phyloP scores from a whole-genome alignment of 2,888 invertebrate species.

The Rotaria macrura region DNA sequence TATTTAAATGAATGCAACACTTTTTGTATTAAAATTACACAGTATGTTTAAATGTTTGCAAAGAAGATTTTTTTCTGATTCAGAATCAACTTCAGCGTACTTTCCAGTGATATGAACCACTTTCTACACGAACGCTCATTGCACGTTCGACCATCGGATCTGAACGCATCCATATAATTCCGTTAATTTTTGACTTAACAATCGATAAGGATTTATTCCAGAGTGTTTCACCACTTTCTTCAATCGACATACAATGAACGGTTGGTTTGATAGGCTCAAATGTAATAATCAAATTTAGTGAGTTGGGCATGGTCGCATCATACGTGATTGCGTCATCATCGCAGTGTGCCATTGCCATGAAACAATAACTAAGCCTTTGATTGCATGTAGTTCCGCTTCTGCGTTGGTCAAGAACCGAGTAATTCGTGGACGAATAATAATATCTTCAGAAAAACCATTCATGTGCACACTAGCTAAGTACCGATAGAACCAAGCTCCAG shows the following conservation, averaged over 20 bases:
- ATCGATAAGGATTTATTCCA: neutral
- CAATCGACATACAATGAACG: neutral
- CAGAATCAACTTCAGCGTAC: neutral
- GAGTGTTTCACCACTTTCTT: neutral
- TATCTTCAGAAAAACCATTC: neutral
- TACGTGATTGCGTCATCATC: neutral
- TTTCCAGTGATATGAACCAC: neutral
- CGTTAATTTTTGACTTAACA: neutral
- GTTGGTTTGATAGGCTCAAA: neutral
- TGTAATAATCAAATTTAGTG: neutral
- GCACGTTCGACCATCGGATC: neutral
- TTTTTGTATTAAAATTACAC: no score
- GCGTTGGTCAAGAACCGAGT: neutral
- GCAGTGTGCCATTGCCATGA: neutral
- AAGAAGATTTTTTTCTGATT: no score
- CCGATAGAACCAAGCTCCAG: conserved; percentile 14
- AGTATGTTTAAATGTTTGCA: no score
- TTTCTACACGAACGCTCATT: neutral
- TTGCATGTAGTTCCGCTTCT: neutral
- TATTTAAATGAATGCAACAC: no score
- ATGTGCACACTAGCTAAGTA: neutral
- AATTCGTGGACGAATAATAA: neutral
- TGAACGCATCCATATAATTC: neutral
- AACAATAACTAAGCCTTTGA: neutral
- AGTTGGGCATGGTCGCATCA: neutral